Percentiles rank a stretch among this genome's conserved stretches.
These are phyloP conservation scores for Austrofundulus limnaeus DNA, from an alignment of 2,113 vertebrate species.

Conservation along the genomic window DNA sequence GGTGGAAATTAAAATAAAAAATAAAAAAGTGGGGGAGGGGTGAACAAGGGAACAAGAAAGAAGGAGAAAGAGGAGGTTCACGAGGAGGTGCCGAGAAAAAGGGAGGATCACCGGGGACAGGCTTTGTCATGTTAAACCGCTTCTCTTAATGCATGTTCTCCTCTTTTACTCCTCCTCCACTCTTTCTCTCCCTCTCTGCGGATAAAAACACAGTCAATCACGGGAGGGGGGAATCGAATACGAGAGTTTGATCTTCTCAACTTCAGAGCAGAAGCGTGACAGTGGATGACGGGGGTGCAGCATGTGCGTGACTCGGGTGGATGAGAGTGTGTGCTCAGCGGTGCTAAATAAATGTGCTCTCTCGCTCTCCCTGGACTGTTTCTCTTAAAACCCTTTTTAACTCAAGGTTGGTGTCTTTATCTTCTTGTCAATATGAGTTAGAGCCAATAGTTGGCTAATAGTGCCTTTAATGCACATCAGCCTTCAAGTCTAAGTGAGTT, in stretches of 20 bases:
- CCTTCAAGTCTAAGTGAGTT: conserved; percentile 53
- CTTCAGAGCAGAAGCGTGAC: conserved; percentile 54
- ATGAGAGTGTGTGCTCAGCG: conserved; percentile 12
- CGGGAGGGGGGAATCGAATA: conserved; percentile 68
- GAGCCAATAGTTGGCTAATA: conserved; percentile 31
- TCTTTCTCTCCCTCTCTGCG: conserved; percentile 23
- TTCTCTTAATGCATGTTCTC: conserved; percentile 51
- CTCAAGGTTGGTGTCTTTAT: conserved; percentile 31
- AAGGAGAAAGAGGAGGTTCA: conserved; percentile 48
- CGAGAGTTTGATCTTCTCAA: conserved; percentile 67
- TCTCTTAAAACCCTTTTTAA: conserved; percentile 31
- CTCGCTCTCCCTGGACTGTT: conserved; percentile 11
- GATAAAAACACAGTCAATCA: conserved; percentile 65
- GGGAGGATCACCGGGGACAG: conserved; percentile 63
- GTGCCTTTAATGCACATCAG: conserved; percentile 48
- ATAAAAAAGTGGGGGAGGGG: background rate
- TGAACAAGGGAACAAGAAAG: conserved; percentile 60
- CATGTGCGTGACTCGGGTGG: conserved; percentile 40
- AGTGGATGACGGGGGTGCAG: conserved; percentile 43
- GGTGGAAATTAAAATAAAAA: conserved; percentile 15
- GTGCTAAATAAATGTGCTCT: conserved; percentile 37
- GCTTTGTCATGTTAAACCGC: conserved; percentile 78
- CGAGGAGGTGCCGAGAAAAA: conserved; percentile 53
- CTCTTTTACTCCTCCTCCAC: conserved; percentile 21
- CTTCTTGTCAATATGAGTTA: conserved; percentile 48